A percentile compares a stretch with the other conserved stretches of the same genome.
Conservation (phyloP, 37 sponge, comb jelly and placozoan genomes). For the Haliclona indistincta region DNA sequence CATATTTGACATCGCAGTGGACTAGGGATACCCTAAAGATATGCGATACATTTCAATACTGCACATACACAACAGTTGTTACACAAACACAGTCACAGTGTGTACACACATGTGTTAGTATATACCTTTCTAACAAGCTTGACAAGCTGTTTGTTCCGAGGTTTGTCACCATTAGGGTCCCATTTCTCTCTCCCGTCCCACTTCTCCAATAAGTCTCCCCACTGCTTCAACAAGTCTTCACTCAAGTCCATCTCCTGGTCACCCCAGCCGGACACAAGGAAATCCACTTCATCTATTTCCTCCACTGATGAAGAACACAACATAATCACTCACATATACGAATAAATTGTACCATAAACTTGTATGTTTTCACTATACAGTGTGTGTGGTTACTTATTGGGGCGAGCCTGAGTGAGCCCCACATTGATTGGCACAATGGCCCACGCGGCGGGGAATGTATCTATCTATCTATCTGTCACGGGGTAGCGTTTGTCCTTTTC, state of each 20-base stretch:
- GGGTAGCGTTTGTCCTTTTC: no score
- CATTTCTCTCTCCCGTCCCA: conserved; percentile 82
- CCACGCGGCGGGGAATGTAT: no score
- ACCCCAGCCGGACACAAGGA: conserved; percentile 82
- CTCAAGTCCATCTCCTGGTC: conserved; percentile 50
- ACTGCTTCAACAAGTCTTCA: conserved; percentile 68
- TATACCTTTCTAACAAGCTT: conserved; percentile 79
- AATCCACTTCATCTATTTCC: conserved; percentile 60
- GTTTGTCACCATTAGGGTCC: conserved; percentile 25
- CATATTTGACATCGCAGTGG: conserved; percentile 81
- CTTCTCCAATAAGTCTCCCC: conserved; percentile 65
- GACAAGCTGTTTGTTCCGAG: conserved; percentile 71
- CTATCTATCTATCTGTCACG: no score
- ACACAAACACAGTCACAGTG: conserved; percentile 3
- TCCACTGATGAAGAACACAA: neutral
- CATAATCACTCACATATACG: neutral
- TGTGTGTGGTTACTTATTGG: no score
- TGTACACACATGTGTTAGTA: neutral
- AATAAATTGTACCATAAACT: neutral
- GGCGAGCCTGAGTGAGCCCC: no score
- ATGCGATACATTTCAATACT: neutral
- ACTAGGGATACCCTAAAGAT: conserved; percentile 78
- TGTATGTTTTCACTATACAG: no score
- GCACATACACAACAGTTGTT: neutral
- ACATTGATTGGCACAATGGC: no score